phyloP scores from a whole-genome alignment of 2,797 vertebrate genomes.

The Phalanger gymnotis region DNA sequence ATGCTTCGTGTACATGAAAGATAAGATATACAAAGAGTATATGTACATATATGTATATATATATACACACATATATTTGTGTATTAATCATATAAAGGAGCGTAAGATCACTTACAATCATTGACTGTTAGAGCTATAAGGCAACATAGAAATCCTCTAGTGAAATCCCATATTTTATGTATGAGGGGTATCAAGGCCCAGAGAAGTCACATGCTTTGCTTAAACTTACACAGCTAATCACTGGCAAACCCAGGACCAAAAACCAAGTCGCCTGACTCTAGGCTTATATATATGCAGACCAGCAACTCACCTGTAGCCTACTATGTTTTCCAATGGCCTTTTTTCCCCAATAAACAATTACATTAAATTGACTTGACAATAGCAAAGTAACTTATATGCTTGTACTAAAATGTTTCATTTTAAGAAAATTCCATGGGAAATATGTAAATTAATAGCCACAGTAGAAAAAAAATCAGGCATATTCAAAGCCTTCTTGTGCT shows the following conservation, averaged over 20 bases:
- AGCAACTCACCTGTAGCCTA: background rate
- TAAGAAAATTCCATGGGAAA: background rate
- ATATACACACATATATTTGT: too few relatives aligned
- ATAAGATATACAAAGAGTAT: background rate
- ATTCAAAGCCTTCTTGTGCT: background rate
- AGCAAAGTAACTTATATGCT: background rate
- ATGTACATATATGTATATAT: rapidly evolving
- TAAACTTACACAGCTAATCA: background rate
- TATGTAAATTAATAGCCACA: background rate
- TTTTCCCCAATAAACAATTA: background rate
- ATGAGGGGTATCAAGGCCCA: background rate
- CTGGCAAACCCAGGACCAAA: background rate
- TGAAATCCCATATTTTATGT: background rate
- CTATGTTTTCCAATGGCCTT: background rate
- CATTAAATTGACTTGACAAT: background rate
- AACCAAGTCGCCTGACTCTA: background rate
- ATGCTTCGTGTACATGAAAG: background rate
- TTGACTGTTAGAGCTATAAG: background rate
- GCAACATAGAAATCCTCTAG: background rate
- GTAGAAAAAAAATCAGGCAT: background rate
- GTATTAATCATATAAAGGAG: background rate
- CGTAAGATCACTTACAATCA: background rate
- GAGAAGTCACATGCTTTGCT: background rate
- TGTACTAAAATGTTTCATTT: background rate
- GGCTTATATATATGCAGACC: background rate